These are phyloP conservation scores for Lagocephalus sceleratus DNA, from an alignment of 2,797 vertebrate genomes.

Conservation along the genomic window DNA sequence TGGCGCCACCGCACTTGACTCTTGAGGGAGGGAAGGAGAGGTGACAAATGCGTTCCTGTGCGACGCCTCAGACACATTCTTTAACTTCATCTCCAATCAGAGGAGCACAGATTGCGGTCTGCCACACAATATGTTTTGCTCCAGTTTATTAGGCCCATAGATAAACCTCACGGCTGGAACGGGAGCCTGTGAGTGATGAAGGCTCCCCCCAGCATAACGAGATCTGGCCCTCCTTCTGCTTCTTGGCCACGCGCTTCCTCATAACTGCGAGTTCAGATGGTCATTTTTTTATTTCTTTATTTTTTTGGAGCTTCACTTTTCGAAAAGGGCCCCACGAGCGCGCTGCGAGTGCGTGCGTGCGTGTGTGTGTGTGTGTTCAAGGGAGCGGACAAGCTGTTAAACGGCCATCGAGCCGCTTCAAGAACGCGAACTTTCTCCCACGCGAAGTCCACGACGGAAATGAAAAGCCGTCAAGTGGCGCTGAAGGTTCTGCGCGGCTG, in stretches of 20 bases:
- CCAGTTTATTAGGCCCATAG: slow-evolving; percentile 74
- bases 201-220: slow-evolving; percentile 57
- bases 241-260: slow-evolving; percentile 44
- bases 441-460: too few species aligned
- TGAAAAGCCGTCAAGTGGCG: too few species aligned
- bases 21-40: slow-evolving; percentile 27
- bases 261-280: slow-evolving; percentile 33
- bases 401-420: too few species aligned
- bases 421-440: too few species aligned
- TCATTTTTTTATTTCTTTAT: too few species aligned
- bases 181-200: slow-evolving; percentile 65
- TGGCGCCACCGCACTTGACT: slow-evolving; percentile 31
- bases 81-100: slow-evolving; percentile 73
- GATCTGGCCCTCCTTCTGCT: slow-evolving; percentile 55
- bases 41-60: slow-evolving; percentile 45
- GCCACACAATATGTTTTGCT: slow-evolving; percentile 76
- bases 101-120: slow-evolving; percentile 75
- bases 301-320: slow-evolving; percentile 21
- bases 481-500: too few species aligned
- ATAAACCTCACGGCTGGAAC: slow-evolving; percentile 65
- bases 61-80: slow-evolving; percentile 52
- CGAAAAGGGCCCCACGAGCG: slow-evolving; percentile 25
- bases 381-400: too few species aligned
- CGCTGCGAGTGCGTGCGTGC: slow-evolving; percentile 9
- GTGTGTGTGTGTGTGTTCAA: too few species aligned